These are phyloP conservation scores for Osmerus mordax DNA, from an alignment of 2,113 vertebrate genomes.

Conservation along the genomic window DNA sequence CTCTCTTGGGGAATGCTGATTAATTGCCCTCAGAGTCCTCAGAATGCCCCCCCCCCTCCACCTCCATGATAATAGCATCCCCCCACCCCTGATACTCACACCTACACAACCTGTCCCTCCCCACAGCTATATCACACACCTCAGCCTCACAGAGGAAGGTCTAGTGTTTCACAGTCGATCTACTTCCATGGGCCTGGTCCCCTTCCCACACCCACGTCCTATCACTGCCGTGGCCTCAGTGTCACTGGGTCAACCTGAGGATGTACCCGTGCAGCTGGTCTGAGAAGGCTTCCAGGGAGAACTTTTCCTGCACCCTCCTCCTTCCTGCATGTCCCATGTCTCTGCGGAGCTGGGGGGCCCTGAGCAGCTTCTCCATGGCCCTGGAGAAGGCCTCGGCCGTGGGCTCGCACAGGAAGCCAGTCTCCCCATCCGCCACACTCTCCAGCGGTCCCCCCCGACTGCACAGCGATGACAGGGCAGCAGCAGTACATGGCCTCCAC, in stretches of 20 bases:
- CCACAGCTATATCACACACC: background rate
- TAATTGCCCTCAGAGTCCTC: constrained; percentile 56
- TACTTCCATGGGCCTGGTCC: background rate
- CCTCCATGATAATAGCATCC: background rate
- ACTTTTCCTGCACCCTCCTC: constrained; percentile 81
- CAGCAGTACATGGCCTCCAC: constrained; percentile 94
- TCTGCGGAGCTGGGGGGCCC: constrained; percentile 77
- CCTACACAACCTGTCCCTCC: background rate
- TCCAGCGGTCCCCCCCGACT: constrained; percentile 92
- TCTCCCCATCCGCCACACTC: constrained; percentile 80
- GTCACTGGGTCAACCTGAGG: constrained; percentile 74
- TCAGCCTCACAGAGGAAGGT: background rate
- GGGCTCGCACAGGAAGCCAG: constrained; percentile 88
- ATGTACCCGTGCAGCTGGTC: constrained; percentile 84
- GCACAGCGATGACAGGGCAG: constrained; percentile 90
- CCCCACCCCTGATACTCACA: constrained; percentile 4
- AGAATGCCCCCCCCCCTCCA: constrained; percentile 26
- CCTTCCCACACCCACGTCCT: constrained; percentile 4
- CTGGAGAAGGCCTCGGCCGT: constrained; percentile 78
- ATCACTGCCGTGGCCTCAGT: constrained; percentile 9
- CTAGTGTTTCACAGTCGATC: background rate
- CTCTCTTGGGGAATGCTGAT: constrained; percentile 62
- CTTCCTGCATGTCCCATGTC: constrained; percentile 87
- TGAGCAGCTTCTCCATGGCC: constrained; percentile 85
- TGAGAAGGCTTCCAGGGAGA: constrained; percentile 87